A percentile compares a stretch with the other conserved stretches of the same genome.
Evolutionary conservation across 2,888 invertebrate genomes (phyloP).

Genomic region (Melinaea menophilus): DNA sequence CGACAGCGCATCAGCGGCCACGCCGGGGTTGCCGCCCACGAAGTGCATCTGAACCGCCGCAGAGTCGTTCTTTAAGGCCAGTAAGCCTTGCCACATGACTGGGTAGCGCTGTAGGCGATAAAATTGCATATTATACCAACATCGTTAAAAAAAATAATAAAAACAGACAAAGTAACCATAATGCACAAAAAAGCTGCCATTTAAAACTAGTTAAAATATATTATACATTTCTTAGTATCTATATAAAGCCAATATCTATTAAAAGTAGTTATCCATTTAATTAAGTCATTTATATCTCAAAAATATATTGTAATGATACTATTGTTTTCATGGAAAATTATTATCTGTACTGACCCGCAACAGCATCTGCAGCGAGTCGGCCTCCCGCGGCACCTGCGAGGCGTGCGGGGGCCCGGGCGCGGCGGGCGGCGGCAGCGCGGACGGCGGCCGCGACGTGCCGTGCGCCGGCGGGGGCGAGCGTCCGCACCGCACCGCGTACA

Average conservation of each 20-base stretch:
- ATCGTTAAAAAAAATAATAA: no score
- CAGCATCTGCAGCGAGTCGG: slow-evolving; percentile 88
- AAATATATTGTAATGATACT: neutral
- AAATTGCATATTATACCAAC: no score
- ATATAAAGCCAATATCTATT: no score
- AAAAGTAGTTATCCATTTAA: no score
- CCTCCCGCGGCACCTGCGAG: slow-evolving; percentile 88
- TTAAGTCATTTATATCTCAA: no score
- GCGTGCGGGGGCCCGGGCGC: slow-evolving; percentile 82
- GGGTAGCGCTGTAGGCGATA: slow-evolving; percentile 93
- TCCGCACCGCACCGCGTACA: slow-evolving; percentile 47
- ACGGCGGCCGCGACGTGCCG: slow-evolving; percentile 47
- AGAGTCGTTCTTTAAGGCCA: slow-evolving; percentile 97
- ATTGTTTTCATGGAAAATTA: neutral
- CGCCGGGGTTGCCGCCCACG: slow-evolving; percentile 94
- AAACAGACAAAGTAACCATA: no score
- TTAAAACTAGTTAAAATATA: no score
- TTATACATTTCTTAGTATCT: no score
- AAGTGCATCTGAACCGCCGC: slow-evolving; percentile 99
- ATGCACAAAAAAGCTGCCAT: no score
- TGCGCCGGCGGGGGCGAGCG: slow-evolving; percentile 56
- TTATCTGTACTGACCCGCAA: slow-evolving; percentile 76
- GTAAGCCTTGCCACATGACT: slow-evolving; percentile 97
- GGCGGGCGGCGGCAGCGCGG: slow-evolving; percentile 58
- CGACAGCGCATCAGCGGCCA: slow-evolving; percentile 93